phyloP scores from a whole-genome alignment of 2,888 invertebrate genomes.

The Apodemia zela region DNA sequence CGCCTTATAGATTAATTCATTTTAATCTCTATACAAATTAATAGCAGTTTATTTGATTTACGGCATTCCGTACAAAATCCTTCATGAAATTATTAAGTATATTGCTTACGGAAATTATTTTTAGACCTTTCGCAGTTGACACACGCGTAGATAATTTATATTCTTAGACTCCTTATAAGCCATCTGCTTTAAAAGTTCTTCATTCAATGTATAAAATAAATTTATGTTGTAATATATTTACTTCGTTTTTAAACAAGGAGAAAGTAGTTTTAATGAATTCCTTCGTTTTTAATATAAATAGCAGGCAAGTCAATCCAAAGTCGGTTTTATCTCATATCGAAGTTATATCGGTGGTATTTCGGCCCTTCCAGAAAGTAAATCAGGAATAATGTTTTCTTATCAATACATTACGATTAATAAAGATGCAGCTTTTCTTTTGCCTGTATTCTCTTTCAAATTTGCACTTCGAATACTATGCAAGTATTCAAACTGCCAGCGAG shows the following conservation, averaged over 20 bases:
- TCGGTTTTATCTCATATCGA: too few species aligned
- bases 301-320: too few species aligned
- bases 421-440: too few species aligned
- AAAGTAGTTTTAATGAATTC: background rate
- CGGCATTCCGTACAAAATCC: slow-evolving; percentile 33
- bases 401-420: too few species aligned
- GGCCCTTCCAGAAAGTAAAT: too few species aligned
- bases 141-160: background rate
- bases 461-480: too few species aligned
- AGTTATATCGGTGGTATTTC: too few species aligned
- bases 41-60: slow-evolving; percentile 34
- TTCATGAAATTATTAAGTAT: slow-evolving; percentile 30
- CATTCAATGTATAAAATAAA: background rate
- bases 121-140: background rate
- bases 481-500: too few species aligned
- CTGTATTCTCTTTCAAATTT: too few species aligned
- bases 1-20: slow-evolving; percentile 2
- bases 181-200: background rate
- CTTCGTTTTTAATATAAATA: too few species aligned
- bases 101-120: slow-evolving; percentile 24
- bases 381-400: too few species aligned
- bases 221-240: background rate
- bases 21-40: slow-evolving; percentile 25
- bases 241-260: background rate
- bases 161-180: background rate